Evolutionary conservation across 2,113 vertebrate species (phyloP).

Genomic region (Oryzias woworae): DNA sequence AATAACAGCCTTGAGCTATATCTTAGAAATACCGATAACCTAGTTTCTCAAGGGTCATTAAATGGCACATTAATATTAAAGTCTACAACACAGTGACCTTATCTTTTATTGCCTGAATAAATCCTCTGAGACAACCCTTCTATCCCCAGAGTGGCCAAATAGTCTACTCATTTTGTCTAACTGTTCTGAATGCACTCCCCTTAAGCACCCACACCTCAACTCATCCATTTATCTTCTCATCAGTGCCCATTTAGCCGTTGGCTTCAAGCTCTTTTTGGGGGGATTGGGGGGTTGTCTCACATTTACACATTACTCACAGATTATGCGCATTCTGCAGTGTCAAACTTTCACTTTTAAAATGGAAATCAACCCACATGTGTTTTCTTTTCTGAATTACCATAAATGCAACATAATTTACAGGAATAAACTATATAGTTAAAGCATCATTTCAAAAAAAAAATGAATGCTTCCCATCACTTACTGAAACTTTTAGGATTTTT

Average conservation of each 20-base stretch:
- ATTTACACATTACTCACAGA: background rate
- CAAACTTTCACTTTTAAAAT: conserved; percentile 13
- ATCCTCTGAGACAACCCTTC: conserved; percentile 58
- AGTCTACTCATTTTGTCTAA: conserved; percentile 27
- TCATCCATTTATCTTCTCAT: conserved; percentile 46
- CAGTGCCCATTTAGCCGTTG: conserved; percentile 29
- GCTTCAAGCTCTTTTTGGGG: conserved; percentile 8
- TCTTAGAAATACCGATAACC: conserved; percentile 54
- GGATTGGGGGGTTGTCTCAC: background rate
- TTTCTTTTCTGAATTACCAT: background rate
- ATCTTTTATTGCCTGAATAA: conserved; percentile 73
- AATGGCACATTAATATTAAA: conserved; percentile 74
- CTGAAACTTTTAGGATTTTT: too few species aligned
- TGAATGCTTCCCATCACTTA: too few species aligned
- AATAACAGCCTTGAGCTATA: conserved; percentile 49
- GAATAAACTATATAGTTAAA: background rate
- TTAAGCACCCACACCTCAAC: conserved; percentile 27
- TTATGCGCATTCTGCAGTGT: conserved; percentile 4
- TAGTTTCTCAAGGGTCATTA: conserved; percentile 63
- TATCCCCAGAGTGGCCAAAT: conserved; percentile 50
- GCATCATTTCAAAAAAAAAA: too few species aligned
- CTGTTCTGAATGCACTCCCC: conserved; percentile 32
- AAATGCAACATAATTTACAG: too few species aligned
- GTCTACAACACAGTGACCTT: conserved; percentile 74
- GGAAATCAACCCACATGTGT: conserved; percentile 7